Base-by-base conservation (phyloP, 2,113 vertebrate species). In the Sisor rabdophorus region DNA sequence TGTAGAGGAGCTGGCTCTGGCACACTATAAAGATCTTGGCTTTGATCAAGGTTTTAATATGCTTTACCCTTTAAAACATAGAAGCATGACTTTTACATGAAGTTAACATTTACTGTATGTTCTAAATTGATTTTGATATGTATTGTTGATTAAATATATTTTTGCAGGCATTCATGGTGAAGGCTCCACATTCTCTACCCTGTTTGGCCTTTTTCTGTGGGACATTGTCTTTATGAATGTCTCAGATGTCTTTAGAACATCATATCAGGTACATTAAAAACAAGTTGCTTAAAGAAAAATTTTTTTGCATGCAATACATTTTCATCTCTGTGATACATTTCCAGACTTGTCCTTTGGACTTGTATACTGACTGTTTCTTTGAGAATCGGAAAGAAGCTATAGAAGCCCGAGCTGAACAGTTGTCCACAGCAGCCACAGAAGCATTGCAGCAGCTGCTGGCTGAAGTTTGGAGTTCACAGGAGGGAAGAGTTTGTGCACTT, bases 121-220 rank as follows among this genome's bases (percentile, higher is more conserved):
- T 47, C 11, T 15, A 58, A 58, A n/a, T 0, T 63, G 17, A 28
- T 54, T 75, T 24, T 78, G 71, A 0, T 55, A 36, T 32, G 40
- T n/a, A 52, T 40, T 54, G 22, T 17, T 72, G 26, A 53, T n/a
- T 24, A 12, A 5, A 32, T 70, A 24, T 30, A 55, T 72, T 74
- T 74, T 16, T 65, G 58, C n/a, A 99, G 97, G 97, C 52, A 96
- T 99, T 81, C 97, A 99, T 2, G 97, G 97, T 10, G 97, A 99
- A 85, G 96, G 96, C 0, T 94, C 95, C 4, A 98, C 97, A 0
- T 99, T 98, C 78, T 92, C 92, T 60, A 95, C 94, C 0, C 83
- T 99, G 17, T 96, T 89, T 75, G 93, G 92, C 8, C 93, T 99
- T 77, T 91, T 99, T 0, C 87, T 98, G 71, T 99, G 97, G 96